Conservation (phyloP, 2,888 invertebrate species). For the Drosophila greeni region DNA sequence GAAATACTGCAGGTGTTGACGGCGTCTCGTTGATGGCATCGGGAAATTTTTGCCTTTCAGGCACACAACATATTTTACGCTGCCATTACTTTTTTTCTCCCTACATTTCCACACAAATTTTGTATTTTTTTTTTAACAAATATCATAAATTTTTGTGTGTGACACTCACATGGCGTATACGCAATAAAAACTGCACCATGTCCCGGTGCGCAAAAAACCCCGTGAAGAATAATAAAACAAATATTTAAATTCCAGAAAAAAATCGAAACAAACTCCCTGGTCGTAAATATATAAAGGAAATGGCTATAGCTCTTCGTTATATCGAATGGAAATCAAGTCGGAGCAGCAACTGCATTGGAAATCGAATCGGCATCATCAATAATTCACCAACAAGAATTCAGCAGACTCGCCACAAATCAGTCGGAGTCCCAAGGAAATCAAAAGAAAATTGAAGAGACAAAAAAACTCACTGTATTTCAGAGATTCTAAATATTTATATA, state of each 20-base stretch:
- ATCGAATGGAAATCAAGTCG: constrained; percentile 34
- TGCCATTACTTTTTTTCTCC: constrained; percentile 5
- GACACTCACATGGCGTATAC: constrained; percentile 51
- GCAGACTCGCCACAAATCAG: constrained; percentile 21
- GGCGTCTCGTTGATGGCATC: constrained; percentile 39
- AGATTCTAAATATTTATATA: constrained; percentile 12
- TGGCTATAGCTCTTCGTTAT: constrained; percentile 12
- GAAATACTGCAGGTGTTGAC: constrained; percentile 45
- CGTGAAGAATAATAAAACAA: constrained; percentile 7
- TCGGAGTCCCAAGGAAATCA: constrained; percentile 2
- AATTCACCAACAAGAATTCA: constrained; percentile 25
- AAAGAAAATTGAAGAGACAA: constrained; percentile 6
- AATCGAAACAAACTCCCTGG: constrained; percentile 10
- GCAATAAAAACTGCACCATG: constrained; percentile 41
- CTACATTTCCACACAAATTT: constrained; percentile 14
- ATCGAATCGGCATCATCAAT: constrained; percentile 35
- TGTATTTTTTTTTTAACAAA: constrained; percentile 7
- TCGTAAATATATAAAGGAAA: constrained; percentile 29
- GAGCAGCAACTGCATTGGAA: constrained; percentile 31
- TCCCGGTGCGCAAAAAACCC: constrained; percentile 5
- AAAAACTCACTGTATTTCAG: neutral
- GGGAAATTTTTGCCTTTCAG: constrained; percentile 18
- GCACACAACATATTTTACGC: constrained; percentile 21
- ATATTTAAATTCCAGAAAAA: constrained; percentile 36
- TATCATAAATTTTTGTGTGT: constrained; percentile 46